Base-by-base conservation (phyloP, 2,888 invertebrate species). In the Tridacna gigas region DNA sequence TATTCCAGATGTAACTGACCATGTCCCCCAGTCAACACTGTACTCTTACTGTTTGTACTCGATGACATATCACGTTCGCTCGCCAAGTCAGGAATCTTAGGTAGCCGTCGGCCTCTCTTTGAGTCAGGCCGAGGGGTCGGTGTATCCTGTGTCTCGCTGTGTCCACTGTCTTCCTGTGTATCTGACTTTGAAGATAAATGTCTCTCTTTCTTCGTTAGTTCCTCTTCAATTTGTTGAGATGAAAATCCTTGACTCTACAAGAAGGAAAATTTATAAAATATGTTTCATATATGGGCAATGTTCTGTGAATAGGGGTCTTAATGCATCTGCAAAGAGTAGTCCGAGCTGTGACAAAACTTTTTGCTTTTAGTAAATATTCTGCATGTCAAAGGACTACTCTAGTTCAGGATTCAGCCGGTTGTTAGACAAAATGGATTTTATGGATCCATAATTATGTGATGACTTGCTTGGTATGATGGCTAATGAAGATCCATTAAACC, bases 1-100 rank as follows among this genome's bases (percentile, higher is more conserved):
- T 98, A 98, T 95, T 98, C 98, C 94, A 97, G 97, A 92, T 97
- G 97, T 94, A 97, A 97, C 90, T 97, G 96, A 67, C 97, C 96
- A 94, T 97, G 96, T 80, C 93, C 93, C n/a, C 82, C 78, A 4
- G 84, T 84, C 18, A 86, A 86, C 28, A 86, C 84, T 26, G 85
- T 80, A 71, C 82, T 84, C 20, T 82, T 83, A 28, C 77, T 84
- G 60, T 82, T 82, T 28, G 78, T 65, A 60, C 77, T 74, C 11
- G 88, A 81, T n/a, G 86, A 83, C 86, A 86, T 89, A 56, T 85
- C 82, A 22, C 83, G 83, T 71, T 89, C 85, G 11, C 88, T 86
- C 26, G 86, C 83, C 22, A 77, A 63, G 75, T 89, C 88, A 13
- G 91, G 91, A 51, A 90, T 91, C 22, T 88, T 69, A 47, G 91